A percentile compares a stretch with the other conserved stretches of the same genome.
Evolutionary conservation across 2,113 vertebrate species (phyloP).

Genomic region (Rhipidura dahli): DNA sequence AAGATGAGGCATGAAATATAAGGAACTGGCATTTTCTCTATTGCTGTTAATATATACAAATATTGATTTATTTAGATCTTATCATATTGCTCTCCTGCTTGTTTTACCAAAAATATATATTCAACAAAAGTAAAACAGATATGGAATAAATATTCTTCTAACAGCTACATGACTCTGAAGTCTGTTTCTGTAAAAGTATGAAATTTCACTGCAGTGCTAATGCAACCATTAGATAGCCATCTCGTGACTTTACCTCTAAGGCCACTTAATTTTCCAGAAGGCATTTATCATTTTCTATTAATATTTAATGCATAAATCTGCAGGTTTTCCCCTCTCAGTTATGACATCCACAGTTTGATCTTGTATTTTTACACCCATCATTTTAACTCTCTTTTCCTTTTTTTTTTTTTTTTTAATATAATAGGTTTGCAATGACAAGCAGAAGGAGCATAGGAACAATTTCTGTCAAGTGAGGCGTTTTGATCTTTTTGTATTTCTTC

Average conservation of each 20-base stretch:
- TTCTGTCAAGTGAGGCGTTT: not conserved
- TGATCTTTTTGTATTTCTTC: not conserved
- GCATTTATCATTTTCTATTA: not conserved
- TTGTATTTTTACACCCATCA: fast-evolving
- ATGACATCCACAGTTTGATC: not conserved
- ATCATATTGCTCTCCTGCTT: not conserved
- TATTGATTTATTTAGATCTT: not conserved
- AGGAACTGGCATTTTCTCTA: not conserved
- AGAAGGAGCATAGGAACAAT: not conserved
- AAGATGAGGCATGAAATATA: not conserved
- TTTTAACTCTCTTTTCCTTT: not conserved
- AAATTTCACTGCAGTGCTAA: not conserved
- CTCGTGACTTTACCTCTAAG: not conserved
- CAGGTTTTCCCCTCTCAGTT: not conserved
- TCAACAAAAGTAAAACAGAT: not conserved
- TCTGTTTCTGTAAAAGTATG: not conserved
- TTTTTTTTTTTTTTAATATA: not conserved
- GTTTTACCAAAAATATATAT: not conserved
- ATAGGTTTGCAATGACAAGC: not conserved
- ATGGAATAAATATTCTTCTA: not conserved
- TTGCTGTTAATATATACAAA: not conserved
- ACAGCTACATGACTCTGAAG: not conserved
- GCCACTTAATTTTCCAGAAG: not conserved
- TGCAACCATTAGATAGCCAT: not conserved
- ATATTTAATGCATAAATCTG: not conserved